A percentile compares a stretch with the other conserved stretches of the same genome.
These are phyloP conservation scores for Globicephala melas DNA, from an alignment of 2,113 vertebrate species.

Conservation along the genomic window DNA sequence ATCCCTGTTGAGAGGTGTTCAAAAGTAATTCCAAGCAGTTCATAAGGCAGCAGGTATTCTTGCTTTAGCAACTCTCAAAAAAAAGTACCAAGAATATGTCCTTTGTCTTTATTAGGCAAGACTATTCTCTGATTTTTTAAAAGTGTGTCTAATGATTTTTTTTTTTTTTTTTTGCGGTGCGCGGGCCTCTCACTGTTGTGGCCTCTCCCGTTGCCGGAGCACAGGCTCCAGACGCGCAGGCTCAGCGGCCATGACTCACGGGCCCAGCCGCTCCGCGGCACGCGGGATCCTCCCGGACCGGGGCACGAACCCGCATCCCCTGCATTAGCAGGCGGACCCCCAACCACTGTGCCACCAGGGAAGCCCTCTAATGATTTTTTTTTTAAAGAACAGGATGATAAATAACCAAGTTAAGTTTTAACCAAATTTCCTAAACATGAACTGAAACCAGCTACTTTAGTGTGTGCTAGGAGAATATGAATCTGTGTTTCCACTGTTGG, in stretches of 20 bases:
- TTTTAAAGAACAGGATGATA: neutral
- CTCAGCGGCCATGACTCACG: no score
- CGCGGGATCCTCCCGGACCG: no score
- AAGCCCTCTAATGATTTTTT: neutral
- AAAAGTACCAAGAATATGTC: neutral
- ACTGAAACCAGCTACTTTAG: neutral
- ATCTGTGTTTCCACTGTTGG: neutral
- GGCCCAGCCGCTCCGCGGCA: no score
- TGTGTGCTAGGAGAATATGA: neutral
- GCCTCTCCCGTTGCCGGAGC: no score
- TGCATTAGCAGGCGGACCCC: no score
- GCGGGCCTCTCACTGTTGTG: no score
- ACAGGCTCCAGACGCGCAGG: no score
- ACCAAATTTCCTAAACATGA: neutral
- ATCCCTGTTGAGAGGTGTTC: neutral
- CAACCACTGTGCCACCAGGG: no score
- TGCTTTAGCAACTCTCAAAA: neutral
- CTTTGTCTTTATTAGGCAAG: neutral
- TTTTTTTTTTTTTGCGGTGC: neutral
- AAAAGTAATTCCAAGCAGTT: slow-evolving; percentile 17
- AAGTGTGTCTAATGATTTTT: neutral
- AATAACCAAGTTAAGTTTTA: neutral
- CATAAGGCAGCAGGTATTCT: neutral
- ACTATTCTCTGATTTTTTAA: neutral
- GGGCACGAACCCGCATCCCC: no score